phyloP scores from a whole-genome alignment of 2,888 invertebrate species.

The Steinernema scapterisci region DNA sequence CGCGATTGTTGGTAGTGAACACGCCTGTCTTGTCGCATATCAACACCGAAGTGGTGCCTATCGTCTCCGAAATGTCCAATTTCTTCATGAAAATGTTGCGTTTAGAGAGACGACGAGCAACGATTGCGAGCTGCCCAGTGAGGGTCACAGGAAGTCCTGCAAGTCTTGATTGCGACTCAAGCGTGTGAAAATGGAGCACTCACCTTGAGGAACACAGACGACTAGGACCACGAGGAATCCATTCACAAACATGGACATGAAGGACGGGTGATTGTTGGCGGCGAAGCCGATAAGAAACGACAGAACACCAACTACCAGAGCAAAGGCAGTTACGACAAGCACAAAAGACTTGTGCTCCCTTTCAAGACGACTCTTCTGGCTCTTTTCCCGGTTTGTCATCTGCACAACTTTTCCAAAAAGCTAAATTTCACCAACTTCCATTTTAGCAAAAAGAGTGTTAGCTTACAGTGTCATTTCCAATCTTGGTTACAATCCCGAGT shows the following conservation, averaged over 20 bases:
- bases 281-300: constrained; percentile 51
- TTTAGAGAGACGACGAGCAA: constrained; percentile 45
- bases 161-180: constrained; percentile 3
- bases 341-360: constrained; percentile 55
- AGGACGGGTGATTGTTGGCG: constrained; percentile 46
- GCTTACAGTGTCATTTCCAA: constrained; percentile 45
- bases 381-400: constrained; percentile 47
- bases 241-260: constrained; percentile 54
- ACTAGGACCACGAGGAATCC: constrained; percentile 57
- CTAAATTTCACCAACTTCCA: constrained; percentile 35
- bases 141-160: constrained; percentile 52
- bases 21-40: constrained; percentile 47
- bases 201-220: constrained; percentile 57
- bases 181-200: not conserved
- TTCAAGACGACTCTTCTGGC: constrained; percentile 48
- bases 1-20: constrained; percentile 40
- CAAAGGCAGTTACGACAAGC: constrained; percentile 52
- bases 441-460: too few species aligned
- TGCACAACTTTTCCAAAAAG: constrained; percentile 54
- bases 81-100: constrained; percentile 41
- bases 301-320: constrained; percentile 52
- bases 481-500: constrained; percentile 44
- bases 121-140: constrained; percentile 48
- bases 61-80: constrained; percentile 46
- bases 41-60: constrained; percentile 47